Evolutionary conservation across 2,797 vertebrate species (phyloP), one percentile per base, ranked within the genome.

Genomic region (Danio tinwini): DNA sequence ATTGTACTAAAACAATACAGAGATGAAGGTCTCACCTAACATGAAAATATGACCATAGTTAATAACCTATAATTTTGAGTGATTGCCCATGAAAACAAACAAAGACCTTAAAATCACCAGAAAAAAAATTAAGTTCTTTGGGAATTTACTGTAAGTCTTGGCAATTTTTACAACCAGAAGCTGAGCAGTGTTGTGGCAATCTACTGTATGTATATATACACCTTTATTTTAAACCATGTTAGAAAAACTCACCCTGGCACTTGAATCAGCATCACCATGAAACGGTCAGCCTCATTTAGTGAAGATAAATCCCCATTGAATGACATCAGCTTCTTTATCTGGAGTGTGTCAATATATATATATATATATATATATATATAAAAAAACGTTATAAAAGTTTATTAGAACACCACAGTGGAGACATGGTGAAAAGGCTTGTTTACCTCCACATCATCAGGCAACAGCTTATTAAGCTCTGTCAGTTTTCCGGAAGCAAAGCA

Each of bases 361-460:
- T 11, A 56, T 17, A 45, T 12, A 8, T 11, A 56, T 19, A 45
- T 10, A 7, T n/a, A 62, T 11, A 56, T 17, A 45, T 12, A 8
- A 16, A 39, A 39, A 19, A 59, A 61, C 61, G 10, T 61, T 12
- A 61, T 37, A 39, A 4, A 37, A 1, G 7, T 8, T 62, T n/a
- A 9, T 68, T 40, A 76, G 47, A 7, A 64, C 17, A 44, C 12
- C 37, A 47, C 11, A 14, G 5, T 29, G 21, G 8, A 3, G 13
- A 16, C 44, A 37, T 14, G 9, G 5, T 50, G 11, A 76, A 5
- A 39, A 65, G 42, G 4, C 3, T 0, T 12, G 4, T 7, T 85
- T 87, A 95, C 95, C 94, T 96, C 95, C 9, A 78, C 84, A 6
- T 91, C 87, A 0, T 95, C 92, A 4, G 95, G 96, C 49, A 96